phyloP scores from a whole-genome alignment of 2,113 vertebrate species.

The Macrotus californicus region DNA sequence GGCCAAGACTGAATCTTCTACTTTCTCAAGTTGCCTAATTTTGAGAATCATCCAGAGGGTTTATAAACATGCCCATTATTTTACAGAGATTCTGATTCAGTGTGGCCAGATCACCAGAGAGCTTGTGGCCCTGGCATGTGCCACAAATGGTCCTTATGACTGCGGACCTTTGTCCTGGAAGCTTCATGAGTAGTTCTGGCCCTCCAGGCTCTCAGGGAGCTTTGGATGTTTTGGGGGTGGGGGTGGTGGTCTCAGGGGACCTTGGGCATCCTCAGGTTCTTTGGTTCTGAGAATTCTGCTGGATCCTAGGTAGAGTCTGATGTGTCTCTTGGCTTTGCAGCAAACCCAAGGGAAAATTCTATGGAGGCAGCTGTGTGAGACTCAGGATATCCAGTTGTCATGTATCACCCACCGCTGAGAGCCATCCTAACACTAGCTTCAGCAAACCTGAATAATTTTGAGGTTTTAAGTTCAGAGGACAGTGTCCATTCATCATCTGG shows the following conservation, averaged over 20 bases:
- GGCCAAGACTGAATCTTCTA: not conserved
- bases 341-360: not conserved
- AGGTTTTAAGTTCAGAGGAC: not conserved
- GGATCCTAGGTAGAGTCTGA: not conserved
- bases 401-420: not conserved
- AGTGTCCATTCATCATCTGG: not conserved
- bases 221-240: not conserved
- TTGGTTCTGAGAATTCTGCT: not conserved
- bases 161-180: not conserved
- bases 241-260: not conserved
- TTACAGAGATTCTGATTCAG: not conserved
- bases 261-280: not conserved
- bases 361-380: rapidly evolving
- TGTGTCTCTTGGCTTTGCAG: not conserved
- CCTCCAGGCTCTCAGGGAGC: not conserved
- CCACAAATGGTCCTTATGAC: not conserved
- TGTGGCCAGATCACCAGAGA: not conserved
- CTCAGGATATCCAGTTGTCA: not conserved
- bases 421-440: not conserved
- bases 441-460: not conserved
- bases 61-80: not conserved
- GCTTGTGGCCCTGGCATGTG: not conserved
- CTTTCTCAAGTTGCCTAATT: not conserved
- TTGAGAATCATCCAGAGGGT: not conserved
- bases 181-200: not conserved